Conservation (phyloP, 2,113 vertebrate genomes). For the Cyanistes caeruleus region DNA sequence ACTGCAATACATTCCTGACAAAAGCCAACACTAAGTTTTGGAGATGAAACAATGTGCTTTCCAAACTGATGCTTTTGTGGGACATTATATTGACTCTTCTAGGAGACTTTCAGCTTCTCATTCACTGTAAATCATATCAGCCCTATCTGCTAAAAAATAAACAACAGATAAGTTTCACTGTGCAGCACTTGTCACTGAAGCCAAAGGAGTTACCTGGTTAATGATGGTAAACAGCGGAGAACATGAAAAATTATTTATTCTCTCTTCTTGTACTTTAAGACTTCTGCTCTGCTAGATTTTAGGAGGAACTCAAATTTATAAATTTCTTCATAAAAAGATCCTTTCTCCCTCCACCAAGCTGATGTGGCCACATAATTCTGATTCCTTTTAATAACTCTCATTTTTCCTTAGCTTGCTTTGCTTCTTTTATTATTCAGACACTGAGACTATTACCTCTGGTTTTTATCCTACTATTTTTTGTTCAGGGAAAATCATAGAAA, state of each 20-base stretch:
- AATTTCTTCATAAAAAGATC: background rate
- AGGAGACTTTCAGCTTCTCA: background rate
- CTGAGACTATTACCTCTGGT: background rate
- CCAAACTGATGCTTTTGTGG: background rate
- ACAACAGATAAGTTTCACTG: background rate
- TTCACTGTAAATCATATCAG: background rate
- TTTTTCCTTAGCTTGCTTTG: background rate
- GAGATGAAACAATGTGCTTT: background rate
- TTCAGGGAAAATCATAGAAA: background rate
- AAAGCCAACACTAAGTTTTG: background rate
- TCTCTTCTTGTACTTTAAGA: background rate
- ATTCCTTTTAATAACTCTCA: background rate
- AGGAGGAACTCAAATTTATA: background rate
- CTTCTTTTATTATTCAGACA: background rate
- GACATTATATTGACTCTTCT: background rate
- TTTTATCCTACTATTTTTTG: background rate
- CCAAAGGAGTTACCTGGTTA: background rate
- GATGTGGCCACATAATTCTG: background rate
- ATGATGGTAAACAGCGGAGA: background rate
- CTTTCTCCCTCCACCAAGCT: background rate
- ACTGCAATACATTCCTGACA: background rate
- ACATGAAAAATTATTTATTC: background rate
- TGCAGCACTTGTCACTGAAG: background rate
- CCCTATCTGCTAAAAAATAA: background rate
- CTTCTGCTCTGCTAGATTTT: background rate